Conservation (phyloP, 2,113 vertebrate species). For the Pavo muticus region DNA sequence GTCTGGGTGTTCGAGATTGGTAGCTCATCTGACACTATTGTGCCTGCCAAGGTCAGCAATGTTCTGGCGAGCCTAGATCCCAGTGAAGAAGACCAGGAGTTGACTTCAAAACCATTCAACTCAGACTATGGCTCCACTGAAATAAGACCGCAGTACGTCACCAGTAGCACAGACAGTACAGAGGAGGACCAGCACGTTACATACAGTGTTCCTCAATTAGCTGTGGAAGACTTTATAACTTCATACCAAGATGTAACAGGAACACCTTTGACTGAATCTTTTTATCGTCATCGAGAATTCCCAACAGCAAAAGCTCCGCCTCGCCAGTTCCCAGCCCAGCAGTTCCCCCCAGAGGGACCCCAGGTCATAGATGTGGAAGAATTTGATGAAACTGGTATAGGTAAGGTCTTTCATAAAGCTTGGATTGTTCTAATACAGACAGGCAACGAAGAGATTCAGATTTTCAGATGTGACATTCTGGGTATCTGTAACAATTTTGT, state of each 20-base stretch:
- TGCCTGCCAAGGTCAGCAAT: conserved; percentile 80
- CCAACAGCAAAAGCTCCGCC: conserved; percentile 67
- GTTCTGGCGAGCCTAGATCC: conserved; percentile 26
- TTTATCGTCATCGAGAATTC: conserved; percentile 26
- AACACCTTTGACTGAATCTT: conserved; percentile 29
- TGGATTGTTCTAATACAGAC: neutral
- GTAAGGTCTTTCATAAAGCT: conserved; percentile 49
- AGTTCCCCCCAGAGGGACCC: conserved; percentile 75
- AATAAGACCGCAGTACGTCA: conserved; percentile 45
- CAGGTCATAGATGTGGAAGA: conserved; percentile 91
- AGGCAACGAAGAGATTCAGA: neutral
- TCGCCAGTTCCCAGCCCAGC: conserved; percentile 74
- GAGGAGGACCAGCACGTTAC: conserved; percentile 49
- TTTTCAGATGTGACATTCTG: neutral
- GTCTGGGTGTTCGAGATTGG: conserved; percentile 93
- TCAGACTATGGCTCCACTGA: conserved; percentile 60
- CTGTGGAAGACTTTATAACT: conserved; percentile 21
- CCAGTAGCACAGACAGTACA: conserved; percentile 11
- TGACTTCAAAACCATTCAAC: conserved; percentile 48
- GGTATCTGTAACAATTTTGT: neutral
- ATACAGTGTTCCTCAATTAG: neutral
- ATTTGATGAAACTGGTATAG: conserved; percentile 79
- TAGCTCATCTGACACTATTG: conserved; percentile 79
- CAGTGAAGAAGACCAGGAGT: conserved; percentile 42
- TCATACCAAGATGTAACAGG: conserved; percentile 32